These are phyloP conservation scores for Potorous gilbertii DNA, from an alignment of 2,797 vertebrate genomes.

Conservation along the genomic window DNA sequence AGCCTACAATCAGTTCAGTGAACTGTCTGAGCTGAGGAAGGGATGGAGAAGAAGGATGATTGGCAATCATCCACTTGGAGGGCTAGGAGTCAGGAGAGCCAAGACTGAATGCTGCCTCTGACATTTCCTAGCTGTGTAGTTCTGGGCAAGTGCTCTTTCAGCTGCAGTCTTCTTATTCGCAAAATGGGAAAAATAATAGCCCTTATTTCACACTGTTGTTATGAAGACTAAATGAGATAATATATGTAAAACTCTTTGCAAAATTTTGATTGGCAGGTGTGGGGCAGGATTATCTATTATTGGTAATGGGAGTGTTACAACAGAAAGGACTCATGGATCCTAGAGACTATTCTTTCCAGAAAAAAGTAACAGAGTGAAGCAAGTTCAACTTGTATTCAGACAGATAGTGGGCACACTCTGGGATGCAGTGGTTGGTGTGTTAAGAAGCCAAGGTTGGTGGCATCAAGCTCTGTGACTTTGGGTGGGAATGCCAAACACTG, in stretches of 20 bases:
- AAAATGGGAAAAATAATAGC: background rate
- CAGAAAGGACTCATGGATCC: background rate
- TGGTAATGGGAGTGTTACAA: background rate
- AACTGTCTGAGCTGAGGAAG: background rate
- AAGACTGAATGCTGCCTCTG: background rate
- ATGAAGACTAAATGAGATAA: background rate
- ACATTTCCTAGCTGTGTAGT: background rate
- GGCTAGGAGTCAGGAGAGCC: background rate
- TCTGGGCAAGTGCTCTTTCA: background rate
- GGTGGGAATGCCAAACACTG: slow-evolving; percentile 85
- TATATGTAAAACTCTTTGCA: background rate
- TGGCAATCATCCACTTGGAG: background rate
- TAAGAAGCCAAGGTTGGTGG: slow-evolving; percentile 89
- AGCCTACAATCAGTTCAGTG: background rate
- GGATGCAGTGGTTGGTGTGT: background rate
- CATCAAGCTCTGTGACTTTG: slow-evolving; percentile 98
- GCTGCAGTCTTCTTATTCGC: background rate
- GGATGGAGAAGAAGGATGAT: background rate
- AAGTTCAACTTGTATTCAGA: background rate
- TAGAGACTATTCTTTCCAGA: background rate
- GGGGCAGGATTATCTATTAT: background rate
- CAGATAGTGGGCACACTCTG: background rate
- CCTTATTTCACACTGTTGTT: background rate
- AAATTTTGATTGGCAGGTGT: background rate
- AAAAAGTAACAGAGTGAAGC: background rate